These are phyloP conservation scores for Plusia festucae DNA, from an alignment of 2,888 invertebrate species.

Conservation along the genomic window DNA sequence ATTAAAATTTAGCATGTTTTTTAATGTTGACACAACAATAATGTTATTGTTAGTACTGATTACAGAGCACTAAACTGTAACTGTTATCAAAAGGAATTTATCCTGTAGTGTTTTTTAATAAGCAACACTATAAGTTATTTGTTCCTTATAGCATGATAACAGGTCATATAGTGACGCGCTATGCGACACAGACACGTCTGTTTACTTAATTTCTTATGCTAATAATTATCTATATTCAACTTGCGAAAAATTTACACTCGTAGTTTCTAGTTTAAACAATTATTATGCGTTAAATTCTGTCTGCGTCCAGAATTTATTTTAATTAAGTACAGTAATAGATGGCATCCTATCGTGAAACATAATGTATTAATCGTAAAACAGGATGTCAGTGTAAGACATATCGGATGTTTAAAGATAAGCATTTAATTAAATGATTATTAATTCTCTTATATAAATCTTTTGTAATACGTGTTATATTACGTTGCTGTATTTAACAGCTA, in stretches of 20 bases:
- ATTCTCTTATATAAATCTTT: too few species aligned
- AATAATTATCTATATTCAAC: constrained; percentile 2
- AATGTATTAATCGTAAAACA: too few species aligned
- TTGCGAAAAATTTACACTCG: neutral
- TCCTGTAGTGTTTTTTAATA: constrained; percentile 1
- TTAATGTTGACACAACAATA: neutral
- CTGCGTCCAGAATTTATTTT: neutral
- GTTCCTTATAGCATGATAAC: constrained; percentile 4
- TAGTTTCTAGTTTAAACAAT: neutral
- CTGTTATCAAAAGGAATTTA: neutral
- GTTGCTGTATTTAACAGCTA: too few species aligned
- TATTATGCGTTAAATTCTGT: neutral
- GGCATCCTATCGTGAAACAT: too few species aligned
- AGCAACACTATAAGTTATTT: neutral
- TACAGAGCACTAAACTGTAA: neutral
- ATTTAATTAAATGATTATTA: too few species aligned
- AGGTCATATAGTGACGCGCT: constrained; percentile 18
- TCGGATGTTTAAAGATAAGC: too few species aligned
- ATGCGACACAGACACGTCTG: constrained; percentile 5
- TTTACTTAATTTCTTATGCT: constrained; percentile 27
- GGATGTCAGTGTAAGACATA: too few species aligned
- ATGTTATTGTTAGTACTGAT: neutral
- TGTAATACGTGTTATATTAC: too few species aligned
- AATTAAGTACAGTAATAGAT: too few species aligned
- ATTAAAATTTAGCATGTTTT: too few species aligned